These are phyloP conservation scores for Drosophila percnosoma DNA, from an alignment of 2,888 invertebrate genomes.

Conservation along the genomic window DNA sequence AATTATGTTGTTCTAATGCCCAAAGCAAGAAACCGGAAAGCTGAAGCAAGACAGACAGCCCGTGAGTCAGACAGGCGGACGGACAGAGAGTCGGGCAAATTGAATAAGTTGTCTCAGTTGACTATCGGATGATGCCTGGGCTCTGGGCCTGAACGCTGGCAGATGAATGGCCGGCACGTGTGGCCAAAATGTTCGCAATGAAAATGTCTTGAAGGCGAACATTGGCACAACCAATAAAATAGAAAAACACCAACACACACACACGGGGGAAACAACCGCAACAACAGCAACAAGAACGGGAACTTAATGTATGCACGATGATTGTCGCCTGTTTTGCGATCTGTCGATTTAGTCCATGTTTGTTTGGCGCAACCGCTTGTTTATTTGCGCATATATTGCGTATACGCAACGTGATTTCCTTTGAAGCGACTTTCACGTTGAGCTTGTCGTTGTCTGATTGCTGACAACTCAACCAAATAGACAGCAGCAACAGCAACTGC, in stretches of 20 bases:
- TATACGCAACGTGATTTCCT: slow-evolving; percentile 76
- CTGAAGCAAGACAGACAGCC: slow-evolving; percentile 26
- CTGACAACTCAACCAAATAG: slow-evolving; percentile 42
- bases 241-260: slow-evolving; percentile 37
- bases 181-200: slow-evolving; percentile 73
- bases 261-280: slow-evolving; percentile 25
- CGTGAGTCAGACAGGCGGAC: slow-evolving; percentile 14
- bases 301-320: slow-evolving; percentile 45
- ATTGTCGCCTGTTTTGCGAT: slow-evolving; percentile 71
- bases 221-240: slow-evolving; percentile 71
- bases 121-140: slow-evolving; percentile 23
- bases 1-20: slow-evolving; percentile 70
- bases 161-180: slow-evolving; percentile 77
- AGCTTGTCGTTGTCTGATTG: slow-evolving; percentile 41
- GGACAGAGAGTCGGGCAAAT: slow-evolving; percentile 27
- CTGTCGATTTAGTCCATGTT: slow-evolving; percentile 71
- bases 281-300: slow-evolving; percentile 16
- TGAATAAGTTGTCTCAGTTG: slow-evolving; percentile 42
- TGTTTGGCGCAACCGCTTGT: slow-evolving; percentile 54
- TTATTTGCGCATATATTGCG: slow-evolving; percentile 67
- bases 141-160: slow-evolving; percentile 25
- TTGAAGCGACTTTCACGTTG: slow-evolving; percentile 55
- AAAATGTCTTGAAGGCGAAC: slow-evolving; percentile 52
- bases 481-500: neutral
- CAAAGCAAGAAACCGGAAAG: slow-evolving; percentile 42